phyloP scores from a whole-genome alignment of 2,888 invertebrate genomes.

The Pseudococcus viburni region DNA sequence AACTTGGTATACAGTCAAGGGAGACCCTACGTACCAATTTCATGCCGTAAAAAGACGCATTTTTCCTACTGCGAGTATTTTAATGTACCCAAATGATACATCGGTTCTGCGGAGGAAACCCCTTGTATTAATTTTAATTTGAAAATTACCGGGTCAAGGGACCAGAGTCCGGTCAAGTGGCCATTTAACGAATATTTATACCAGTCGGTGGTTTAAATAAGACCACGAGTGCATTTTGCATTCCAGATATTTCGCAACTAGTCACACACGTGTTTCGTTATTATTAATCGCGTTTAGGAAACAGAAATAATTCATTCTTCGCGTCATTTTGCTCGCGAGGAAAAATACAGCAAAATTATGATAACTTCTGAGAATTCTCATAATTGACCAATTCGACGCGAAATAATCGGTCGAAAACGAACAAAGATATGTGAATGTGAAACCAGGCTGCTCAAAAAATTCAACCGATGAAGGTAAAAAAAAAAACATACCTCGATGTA shows the following conservation, averaged over 20 bases:
- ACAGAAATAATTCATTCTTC: neutral
- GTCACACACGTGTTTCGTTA: neutral
- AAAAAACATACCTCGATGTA: conserved; percentile 1
- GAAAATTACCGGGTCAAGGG: neutral
- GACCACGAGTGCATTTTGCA: neutral
- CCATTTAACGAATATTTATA: conserved; percentile 1
- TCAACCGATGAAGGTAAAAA: neutral
- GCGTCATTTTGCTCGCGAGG: neutral
- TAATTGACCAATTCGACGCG: neutral
- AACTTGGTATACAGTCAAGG: neutral
- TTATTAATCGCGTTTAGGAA: neutral
- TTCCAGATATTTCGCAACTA: neutral
- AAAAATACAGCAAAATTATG: neutral
- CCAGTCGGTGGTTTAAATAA: neutral
- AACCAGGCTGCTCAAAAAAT: neutral
- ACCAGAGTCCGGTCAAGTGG: neutral
- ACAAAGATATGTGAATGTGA: neutral
- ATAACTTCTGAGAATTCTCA: neutral
- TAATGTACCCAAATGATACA: too few species aligned
- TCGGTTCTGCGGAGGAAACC: neutral
- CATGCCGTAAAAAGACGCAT: neutral
- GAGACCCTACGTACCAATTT: neutral
- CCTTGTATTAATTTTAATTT: neutral
- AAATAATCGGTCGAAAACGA: neutral
- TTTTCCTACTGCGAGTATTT: neutral